These are phyloP conservation scores for Acanthisitta chloris DNA, from an alignment of 2,113 vertebrate species.

Conservation along the genomic window DNA sequence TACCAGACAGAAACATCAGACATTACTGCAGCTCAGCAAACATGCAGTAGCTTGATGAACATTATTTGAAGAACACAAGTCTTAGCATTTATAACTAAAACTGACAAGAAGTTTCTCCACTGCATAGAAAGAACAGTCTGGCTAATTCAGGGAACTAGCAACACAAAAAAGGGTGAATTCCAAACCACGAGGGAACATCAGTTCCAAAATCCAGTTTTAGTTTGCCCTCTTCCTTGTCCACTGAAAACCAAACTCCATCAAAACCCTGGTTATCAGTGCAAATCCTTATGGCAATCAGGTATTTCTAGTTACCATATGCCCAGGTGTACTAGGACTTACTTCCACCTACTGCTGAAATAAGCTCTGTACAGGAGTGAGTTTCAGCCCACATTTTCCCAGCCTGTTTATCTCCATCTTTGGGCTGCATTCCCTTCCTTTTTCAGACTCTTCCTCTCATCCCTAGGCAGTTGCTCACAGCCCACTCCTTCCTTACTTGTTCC, in stretches of 20 bases:
- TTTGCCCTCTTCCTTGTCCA: not conserved
- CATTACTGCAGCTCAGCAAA: not conserved
- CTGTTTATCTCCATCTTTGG: not conserved
- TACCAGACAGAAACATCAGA: not conserved
- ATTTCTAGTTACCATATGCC: not conserved
- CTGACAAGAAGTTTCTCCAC: not conserved
- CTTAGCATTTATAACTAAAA: not conserved
- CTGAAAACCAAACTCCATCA: not conserved
- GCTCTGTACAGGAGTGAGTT: not conserved
- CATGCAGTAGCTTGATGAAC: not conserved
- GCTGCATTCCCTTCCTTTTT: not conserved
- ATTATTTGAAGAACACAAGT: not conserved
- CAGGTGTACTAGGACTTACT: not conserved
- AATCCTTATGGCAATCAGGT: not conserved
- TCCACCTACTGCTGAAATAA: conserved; percentile 2
- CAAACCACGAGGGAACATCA: not conserved
- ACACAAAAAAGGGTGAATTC: not conserved
- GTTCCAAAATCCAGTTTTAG: not conserved
- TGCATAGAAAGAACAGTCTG: fast-evolving
- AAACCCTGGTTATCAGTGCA: not conserved
- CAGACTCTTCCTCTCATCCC: not conserved
- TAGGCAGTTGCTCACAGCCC: not conserved
- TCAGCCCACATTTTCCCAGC: not conserved
- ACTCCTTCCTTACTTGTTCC: conserved; percentile 2
- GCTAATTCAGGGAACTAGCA: not conserved